A percentile compares a stretch with the other conserved stretches of the same genome.
Evolutionary conservation across 2,113 vertebrate genomes (phyloP).

Genomic region (Butorides virescens): DNA sequence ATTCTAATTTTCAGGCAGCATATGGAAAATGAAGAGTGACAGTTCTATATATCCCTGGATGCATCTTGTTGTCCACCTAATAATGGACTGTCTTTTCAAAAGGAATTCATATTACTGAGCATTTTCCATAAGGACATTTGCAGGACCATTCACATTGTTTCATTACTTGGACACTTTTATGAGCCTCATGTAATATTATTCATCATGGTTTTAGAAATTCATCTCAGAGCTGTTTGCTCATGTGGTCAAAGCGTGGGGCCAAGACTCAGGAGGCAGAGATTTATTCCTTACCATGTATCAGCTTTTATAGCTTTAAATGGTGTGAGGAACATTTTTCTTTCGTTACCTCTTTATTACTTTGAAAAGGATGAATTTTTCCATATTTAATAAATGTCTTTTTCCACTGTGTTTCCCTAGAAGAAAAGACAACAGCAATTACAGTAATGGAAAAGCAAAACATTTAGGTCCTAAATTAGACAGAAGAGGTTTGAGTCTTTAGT

Average conservation of each 20-base stretch:
- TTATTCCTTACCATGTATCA: background rate
- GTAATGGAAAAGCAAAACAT: background rate
- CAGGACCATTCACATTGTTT: background rate
- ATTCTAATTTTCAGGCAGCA: background rate
- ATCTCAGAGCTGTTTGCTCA: background rate
- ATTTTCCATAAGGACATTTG: background rate
- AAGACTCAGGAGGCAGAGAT: background rate
- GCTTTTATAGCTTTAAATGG: background rate
- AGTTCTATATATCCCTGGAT: background rate
- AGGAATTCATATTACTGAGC: background rate
- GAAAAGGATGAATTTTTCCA: background rate
- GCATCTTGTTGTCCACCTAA: background rate
- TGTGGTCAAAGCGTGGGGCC: accelerated
- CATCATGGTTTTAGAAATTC: background rate
- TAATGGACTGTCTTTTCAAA: background rate
- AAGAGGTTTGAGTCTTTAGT: background rate
- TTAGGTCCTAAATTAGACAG: background rate
- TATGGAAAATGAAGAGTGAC: background rate
- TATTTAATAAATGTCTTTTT: background rate
- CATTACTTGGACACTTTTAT: background rate
- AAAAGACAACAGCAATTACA: background rate
- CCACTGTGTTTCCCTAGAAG: background rate
- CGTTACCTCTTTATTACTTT: background rate
- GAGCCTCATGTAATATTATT: background rate
- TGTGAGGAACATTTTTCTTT: background rate